Percentiles rank a stretch among this genome's conserved stretches.
Evolutionary conservation across 2,113 vertebrate genomes (phyloP).

Genomic region (Lates calcarifer): DNA sequence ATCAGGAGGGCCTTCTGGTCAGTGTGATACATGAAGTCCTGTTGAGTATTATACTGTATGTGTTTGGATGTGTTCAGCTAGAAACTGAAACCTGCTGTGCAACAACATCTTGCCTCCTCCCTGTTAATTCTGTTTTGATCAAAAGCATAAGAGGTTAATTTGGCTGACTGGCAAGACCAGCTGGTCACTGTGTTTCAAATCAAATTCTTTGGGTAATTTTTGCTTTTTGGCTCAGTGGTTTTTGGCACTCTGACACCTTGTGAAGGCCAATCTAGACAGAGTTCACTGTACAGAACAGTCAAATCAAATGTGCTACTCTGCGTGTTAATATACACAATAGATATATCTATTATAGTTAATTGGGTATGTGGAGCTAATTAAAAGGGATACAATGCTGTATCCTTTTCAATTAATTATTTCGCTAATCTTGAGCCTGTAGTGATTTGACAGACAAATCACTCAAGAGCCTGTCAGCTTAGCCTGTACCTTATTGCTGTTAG

Average conservation of each 20-base stretch:
- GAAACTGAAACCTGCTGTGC: conserved; percentile 58
- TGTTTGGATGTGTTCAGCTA: conserved; percentile 48
- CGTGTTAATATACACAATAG: background rate
- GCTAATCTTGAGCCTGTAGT: conserved; percentile 8
- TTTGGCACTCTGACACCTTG: conserved; percentile 57
- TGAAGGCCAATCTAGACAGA: background rate
- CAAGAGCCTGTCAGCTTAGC: conserved; percentile 42
- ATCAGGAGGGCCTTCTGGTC: conserved; percentile 40
- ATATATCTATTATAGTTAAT: background rate
- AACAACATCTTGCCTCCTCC: conserved; percentile 67
- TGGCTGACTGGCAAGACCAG: conserved; percentile 73
- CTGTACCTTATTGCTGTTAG: conserved; percentile 44
- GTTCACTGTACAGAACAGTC: background rate
- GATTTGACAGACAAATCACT: conserved; percentile 57
- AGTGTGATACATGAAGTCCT: conserved; percentile 57
- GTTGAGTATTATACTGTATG: conserved; percentile 57
- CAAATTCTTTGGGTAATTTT: conserved; percentile 60
- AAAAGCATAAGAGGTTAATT: conserved; percentile 78
- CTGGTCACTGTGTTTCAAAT: conserved; percentile 77
- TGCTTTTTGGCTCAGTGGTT: conserved; percentile 39
- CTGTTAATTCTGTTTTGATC: conserved; percentile 82
- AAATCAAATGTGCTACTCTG: conserved; percentile 1
- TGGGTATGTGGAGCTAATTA: background rate
- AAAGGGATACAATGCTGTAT: background rate
- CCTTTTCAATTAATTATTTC: conserved; percentile 21